phyloP scores from a whole-genome alignment of 2,888 invertebrate species.

The Orthosia gothica region DNA sequence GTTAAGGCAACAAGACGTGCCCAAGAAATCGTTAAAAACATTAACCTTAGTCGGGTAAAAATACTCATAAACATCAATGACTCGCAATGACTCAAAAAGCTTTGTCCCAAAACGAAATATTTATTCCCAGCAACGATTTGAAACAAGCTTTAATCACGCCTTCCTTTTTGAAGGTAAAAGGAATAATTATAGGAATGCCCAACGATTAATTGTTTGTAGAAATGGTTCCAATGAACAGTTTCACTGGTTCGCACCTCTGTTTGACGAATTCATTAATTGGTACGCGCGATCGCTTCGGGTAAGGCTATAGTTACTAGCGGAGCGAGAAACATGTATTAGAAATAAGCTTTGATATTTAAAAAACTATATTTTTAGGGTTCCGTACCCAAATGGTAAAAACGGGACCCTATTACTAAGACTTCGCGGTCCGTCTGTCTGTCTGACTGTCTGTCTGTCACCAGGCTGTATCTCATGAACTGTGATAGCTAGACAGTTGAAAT shows the following conservation, averaged over 20 bases:
- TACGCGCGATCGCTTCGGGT: slow-evolving; percentile 62
- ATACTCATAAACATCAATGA: slow-evolving; percentile 1
- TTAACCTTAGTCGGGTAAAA: no score
- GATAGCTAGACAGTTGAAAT: no score
- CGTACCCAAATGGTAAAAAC: no score
- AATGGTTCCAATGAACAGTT: slow-evolving; percentile 69
- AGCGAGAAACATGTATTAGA: slow-evolving; percentile 2
- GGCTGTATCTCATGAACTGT: no score
- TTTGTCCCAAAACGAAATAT: slow-evolving; percentile 19
- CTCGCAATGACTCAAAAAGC: slow-evolving; percentile 4
- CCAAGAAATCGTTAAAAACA: no score
- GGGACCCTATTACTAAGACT: no score
- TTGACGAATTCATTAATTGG: slow-evolving; percentile 80
- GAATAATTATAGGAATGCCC: slow-evolving; percentile 66
- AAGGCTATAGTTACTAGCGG: not conserved
- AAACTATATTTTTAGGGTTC: no score
- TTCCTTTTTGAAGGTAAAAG: slow-evolving; percentile 48
- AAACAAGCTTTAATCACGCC: slow-evolving; percentile 46
- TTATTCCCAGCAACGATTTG: slow-evolving; percentile 27
- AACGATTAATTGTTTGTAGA: slow-evolving; percentile 70
- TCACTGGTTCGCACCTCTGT: slow-evolving; percentile 69
- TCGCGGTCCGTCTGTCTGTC: no score
- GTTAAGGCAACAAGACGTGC: no score
- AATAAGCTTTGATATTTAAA: not conserved
- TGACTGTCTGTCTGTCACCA: no score